Evolutionary conservation across 1,140 invertebrate species (phyloP).

Genomic region (Macrobrachium nipponense): DNA sequence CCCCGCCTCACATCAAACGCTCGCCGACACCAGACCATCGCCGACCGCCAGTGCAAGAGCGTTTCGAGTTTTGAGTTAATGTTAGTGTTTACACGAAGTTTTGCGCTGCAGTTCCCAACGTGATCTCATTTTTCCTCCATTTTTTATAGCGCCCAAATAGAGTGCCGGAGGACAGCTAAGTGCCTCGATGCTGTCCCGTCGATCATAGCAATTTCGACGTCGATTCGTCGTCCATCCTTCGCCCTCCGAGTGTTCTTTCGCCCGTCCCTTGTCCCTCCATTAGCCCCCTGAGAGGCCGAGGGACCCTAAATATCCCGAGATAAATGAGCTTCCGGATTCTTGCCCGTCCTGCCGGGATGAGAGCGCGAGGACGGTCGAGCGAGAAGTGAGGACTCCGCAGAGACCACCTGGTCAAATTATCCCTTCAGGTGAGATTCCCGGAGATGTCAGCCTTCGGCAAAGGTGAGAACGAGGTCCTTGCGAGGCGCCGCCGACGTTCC

Average conservation of each 20-base stretch:
- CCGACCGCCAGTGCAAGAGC: conserved; percentile 45
- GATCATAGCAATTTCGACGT: background rate
- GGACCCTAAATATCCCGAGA: background rate
- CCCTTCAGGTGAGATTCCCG: background rate
- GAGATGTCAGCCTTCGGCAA: too few species aligned
- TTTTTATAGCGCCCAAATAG: background rate
- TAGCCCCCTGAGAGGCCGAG: background rate
- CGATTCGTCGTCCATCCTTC: too few species aligned
- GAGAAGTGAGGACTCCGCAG: background rate
- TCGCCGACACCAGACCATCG: conserved; percentile 46
- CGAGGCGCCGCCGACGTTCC: too few species aligned
- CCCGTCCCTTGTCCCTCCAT: too few species aligned
- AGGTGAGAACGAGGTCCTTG: too few species aligned
- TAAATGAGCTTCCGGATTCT: conserved; percentile 49
- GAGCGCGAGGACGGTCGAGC: background rate
- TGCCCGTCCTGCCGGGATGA: conserved; percentile 1
- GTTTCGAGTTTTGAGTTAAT: conserved; percentile 62
- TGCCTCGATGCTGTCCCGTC: background rate
- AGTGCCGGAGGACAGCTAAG: conserved; percentile 4
- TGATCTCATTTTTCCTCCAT: conserved; percentile 19
- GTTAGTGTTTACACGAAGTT: conserved; percentile 60
- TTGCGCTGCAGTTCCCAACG: conserved; percentile 44
- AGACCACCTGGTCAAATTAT: background rate
- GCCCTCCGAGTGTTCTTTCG: too few species aligned
- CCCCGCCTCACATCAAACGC: conserved; percentile 42